Evolutionary conservation across 2,888 invertebrate genomes (phyloP).

Genomic region (Junonia oenone): DNA sequence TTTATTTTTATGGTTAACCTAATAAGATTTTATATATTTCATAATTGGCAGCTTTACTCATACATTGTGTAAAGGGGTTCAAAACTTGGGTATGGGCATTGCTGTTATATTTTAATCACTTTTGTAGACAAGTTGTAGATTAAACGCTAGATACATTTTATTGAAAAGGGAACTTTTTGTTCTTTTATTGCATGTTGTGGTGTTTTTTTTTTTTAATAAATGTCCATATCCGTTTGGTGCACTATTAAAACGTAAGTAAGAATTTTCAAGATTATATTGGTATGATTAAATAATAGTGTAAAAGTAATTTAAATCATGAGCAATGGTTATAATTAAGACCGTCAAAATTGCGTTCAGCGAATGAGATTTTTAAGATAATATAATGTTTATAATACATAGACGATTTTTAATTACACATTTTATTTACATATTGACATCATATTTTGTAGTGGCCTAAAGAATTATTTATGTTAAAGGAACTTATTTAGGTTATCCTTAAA

Average conservation of each 20-base stretch:
- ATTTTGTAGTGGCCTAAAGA: conserved; percentile 18
- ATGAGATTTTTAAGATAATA: conserved; percentile 47
- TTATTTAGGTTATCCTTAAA: neutral
- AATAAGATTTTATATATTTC: neutral
- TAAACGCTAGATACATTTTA: conserved; percentile 22
- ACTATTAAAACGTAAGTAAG: conserved; percentile 34
- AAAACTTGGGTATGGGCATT: conserved; percentile 34
- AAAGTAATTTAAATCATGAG: conserved; percentile 35
- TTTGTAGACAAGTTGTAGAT: conserved; percentile 16
- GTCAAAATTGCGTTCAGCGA: conserved; percentile 54
- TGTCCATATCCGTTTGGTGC: conserved; percentile 38
- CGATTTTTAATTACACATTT: conserved; percentile 26
- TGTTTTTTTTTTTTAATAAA: conserved; percentile 23
- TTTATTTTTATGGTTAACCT: conserved; percentile 4
- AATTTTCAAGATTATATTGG: conserved; percentile 30
- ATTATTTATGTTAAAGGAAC: neutral
- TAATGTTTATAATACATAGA: conserved; percentile 64
- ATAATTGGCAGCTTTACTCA: conserved; percentile 6
- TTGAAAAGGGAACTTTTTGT: conserved; percentile 6
- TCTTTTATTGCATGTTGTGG: conserved; percentile 19
- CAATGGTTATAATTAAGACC: conserved; percentile 55
- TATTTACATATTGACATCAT: conserved; percentile 1
- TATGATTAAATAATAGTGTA: conserved; percentile 30
- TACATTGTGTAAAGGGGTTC: conserved; percentile 8
- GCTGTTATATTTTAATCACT: conserved; percentile 19